Evolutionary conservation across 2,113 vertebrate species (phyloP).

Genomic region (Mormoops blainvillei): DNA sequence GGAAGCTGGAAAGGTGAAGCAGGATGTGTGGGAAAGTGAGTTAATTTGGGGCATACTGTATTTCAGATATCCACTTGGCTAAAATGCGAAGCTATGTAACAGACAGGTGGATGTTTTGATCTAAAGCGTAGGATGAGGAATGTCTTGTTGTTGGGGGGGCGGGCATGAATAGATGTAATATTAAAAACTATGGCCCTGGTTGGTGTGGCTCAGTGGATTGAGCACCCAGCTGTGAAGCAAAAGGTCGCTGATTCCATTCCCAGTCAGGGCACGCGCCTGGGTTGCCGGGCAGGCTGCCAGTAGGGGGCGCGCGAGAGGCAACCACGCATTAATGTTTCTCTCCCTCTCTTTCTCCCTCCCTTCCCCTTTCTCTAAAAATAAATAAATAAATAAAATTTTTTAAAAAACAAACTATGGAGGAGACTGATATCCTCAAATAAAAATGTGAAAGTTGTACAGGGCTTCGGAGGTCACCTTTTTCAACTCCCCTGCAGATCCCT

Average conservation of each 20-base stretch:
- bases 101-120: neutral
- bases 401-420: neutral
- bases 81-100: neutral
- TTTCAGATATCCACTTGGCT: neutral
- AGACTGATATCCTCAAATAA: neutral
- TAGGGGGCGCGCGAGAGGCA: too few relatives aligned
- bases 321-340: too few relatives aligned
- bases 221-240: too few relatives aligned
- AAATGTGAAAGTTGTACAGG: neutral
- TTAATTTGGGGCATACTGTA: neutral
- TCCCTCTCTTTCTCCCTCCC: too few relatives aligned
- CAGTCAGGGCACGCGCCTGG: too few relatives aligned
- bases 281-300: too few relatives aligned
- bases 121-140: neutral
- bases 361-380: too few relatives aligned
- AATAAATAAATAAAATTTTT: too few relatives aligned
- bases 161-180: neutral
- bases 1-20: neutral
- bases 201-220: too few relatives aligned
- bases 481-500: neutral
- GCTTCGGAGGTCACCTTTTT: neutral
- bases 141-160: neutral
- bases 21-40: neutral
- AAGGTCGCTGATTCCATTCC: too few relatives aligned
- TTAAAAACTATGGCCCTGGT: neutral